Evolutionary conservation across 2,113 vertebrate genomes (phyloP).

Genomic region (Passer montanus): DNA sequence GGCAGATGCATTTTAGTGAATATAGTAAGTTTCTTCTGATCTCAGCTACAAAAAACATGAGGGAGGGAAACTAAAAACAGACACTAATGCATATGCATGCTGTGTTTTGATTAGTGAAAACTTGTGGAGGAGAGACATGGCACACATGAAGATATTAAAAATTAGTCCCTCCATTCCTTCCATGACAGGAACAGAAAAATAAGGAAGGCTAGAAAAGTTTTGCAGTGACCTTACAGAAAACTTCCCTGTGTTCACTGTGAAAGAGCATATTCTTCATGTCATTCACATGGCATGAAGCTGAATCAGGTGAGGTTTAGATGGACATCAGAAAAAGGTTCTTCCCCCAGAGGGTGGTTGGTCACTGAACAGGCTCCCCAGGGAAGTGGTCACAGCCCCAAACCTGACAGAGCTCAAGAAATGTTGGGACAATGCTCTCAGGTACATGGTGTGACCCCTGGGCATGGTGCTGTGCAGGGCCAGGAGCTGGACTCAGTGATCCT

Average conservation of each 20-base stretch:
- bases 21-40: neutral
- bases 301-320: neutral
- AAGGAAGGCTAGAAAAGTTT: neutral
- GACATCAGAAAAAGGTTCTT: neutral
- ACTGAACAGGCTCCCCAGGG: neutral
- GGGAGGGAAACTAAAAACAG: neutral
- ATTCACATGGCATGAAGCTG: neutral
- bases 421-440: neutral
- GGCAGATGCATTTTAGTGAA: neutral
- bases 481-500: neutral
- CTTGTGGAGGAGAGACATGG: neutral
- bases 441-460: neutral
- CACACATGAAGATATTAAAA: neutral
- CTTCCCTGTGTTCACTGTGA: neutral
- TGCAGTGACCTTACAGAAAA: neutral
- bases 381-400: neutral
- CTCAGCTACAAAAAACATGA: neutral
- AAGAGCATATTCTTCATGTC: neutral
- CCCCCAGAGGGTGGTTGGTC: rapidly evolving
- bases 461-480: neutral
- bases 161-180: neutral
- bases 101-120: neutral
- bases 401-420: neutral
- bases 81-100: too few relatives aligned
- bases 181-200: neutral